Base-by-base conservation (phyloP, 64 coral and sea anemone genomes). In the Porites australiensis region DNA sequence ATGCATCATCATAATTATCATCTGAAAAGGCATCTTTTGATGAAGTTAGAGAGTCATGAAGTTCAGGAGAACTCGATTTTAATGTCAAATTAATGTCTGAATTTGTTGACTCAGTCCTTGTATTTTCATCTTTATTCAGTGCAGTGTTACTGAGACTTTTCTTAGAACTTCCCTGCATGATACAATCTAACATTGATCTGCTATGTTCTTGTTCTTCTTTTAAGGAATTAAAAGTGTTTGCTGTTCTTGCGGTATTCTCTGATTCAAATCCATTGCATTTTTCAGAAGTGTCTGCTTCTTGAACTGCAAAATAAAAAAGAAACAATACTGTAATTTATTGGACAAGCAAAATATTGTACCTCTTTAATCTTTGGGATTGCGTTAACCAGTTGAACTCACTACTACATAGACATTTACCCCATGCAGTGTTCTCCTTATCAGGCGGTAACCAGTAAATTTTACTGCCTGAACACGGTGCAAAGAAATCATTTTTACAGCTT, bases 1-100 rank as follows among this genome's bases (percentile, higher is more conserved):
- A 84, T 2, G 19, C 20, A 18, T 84, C 81, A 4, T 84, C 81
- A 52, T 69, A 69, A n/a, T 69, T 68, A 10, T 84, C 63, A 67
- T 84, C 58, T 9, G 79, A 82, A 6, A 44, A 64, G 4, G 50
- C 4, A 50, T 83, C 81, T 8, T 69, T 84, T 84, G 61, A 68
- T 51, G 63, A 69, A 51, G 8, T 12, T 50, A 63, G 16, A 67
- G 19, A 20, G 8, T 69, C 61, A 19, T 11, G 46, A 37, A 12
- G 44, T 23, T 44, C 4, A 50, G 45, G 13, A 76, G n/a, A 19
- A 16, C 63, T 84, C 69, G 63, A 15, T 67, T 53, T 84, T 50
- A 47, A n/a, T 51, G 18, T 22, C 0, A 82, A 82, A 60, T 82
- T 82, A 44, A 0, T 51, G 22, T 84, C 62, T 51, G 81, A 69